Conservation (phyloP, 2,113 vertebrate genomes). For the Hystrix brachyura region DNA sequence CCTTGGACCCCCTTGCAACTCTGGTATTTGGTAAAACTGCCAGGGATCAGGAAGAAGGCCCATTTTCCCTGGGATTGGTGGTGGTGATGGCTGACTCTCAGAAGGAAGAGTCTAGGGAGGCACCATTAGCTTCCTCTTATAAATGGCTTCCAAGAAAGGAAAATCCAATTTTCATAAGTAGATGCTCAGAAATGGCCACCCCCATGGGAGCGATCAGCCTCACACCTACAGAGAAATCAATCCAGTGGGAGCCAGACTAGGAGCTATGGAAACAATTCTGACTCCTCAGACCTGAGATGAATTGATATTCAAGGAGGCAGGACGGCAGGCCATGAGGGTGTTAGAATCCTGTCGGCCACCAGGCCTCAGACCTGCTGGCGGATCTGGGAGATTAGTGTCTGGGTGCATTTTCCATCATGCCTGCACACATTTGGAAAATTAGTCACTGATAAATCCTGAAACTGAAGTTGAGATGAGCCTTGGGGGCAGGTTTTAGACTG, state of each 20-base stretch:
- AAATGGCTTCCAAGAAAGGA: constrained; percentile 59
- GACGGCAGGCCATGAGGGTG: fast-evolving
- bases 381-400: neutral
- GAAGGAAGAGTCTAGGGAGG: neutral
- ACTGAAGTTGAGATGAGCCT: neutral
- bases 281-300: constrained; percentile 43
- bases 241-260: neutral
- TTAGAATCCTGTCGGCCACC: neutral
- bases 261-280: neutral
- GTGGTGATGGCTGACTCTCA: neutral
- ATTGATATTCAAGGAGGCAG: constrained; percentile 1
- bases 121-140: neutral
- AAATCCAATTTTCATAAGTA: constrained; percentile 45
- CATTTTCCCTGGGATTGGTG: neutral
- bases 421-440: constrained; percentile 33
- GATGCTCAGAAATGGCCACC: neutral
- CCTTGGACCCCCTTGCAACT: no score
- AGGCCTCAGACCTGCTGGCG: constrained; percentile 44
- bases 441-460: neutral
- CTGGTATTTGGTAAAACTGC: neutral
- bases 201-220: neutral
- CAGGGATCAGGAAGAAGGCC: neutral
- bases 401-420: neutral
- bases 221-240: neutral
- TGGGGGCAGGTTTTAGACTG: neutral